These are phyloP conservation scores for Danio aesculapii DNA, from an alignment of 2,797 vertebrate species.

Conservation along the genomic window DNA sequence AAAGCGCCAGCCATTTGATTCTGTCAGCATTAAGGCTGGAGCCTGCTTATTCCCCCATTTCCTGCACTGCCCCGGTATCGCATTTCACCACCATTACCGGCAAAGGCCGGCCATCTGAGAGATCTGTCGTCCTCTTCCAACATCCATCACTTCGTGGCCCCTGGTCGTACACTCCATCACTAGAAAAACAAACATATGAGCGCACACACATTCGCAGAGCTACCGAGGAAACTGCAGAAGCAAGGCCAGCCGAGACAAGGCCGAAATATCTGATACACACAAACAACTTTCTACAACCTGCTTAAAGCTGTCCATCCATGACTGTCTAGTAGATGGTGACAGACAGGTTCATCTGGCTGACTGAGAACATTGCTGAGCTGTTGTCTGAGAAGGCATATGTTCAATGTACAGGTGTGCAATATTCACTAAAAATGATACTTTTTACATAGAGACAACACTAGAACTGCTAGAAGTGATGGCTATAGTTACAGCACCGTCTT, in stretches of 20 bases:
- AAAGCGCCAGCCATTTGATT: constrained; percentile 55
- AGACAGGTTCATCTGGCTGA: constrained; percentile 59
- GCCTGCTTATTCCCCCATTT: constrained; percentile 59
- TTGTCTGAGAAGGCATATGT: too few species aligned
- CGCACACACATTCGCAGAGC: constrained; percentile 20
- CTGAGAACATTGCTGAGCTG: constrained; percentile 1
- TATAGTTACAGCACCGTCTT: too few species aligned
- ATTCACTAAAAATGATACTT: too few species aligned
- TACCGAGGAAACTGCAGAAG: constrained; percentile 26
- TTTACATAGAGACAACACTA: too few species aligned
- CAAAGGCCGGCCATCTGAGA: constrained; percentile 69
- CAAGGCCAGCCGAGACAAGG: constrained; percentile 29
- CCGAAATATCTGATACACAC: background rate
- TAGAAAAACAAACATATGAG: constrained; percentile 59
- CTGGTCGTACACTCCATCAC: constrained; percentile 61
- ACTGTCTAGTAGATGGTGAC: constrained; percentile 44
- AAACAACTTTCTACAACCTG: constrained; percentile 18
- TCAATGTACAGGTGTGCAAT: too few species aligned
- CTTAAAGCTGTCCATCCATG: constrained; percentile 54
- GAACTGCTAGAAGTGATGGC: too few species aligned
- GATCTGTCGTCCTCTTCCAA: constrained; percentile 55
- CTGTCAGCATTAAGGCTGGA: constrained; percentile 59
- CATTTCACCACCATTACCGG: constrained; percentile 79
- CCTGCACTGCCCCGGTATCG: constrained; percentile 70
- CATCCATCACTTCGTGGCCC: constrained; percentile 71